phyloP scores from a whole-genome alignment of 2,888 invertebrate genomes.

The Drosophila infuscata region DNA sequence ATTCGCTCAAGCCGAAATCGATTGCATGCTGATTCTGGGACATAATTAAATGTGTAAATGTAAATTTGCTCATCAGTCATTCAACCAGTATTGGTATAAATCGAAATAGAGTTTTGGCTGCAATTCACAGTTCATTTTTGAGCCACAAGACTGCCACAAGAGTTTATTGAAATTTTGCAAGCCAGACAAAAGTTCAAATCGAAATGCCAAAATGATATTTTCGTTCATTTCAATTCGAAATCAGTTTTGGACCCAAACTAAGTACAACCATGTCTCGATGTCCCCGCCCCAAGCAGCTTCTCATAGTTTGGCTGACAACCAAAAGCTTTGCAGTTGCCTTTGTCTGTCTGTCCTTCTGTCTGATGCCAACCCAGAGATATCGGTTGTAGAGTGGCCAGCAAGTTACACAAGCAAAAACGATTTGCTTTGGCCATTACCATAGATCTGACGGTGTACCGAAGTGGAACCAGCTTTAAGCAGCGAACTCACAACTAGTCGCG shows the following conservation, averaged over 20 bases:
- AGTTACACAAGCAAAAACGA: constrained; percentile 56
- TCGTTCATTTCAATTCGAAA: constrained; percentile 71
- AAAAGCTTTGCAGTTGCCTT: constrained; percentile 36
- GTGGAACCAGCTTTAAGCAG: constrained; percentile 43
- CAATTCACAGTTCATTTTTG: constrained; percentile 17
- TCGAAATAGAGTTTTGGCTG: not conserved
- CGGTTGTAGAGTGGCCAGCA: constrained; percentile 52
- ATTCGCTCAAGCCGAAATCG: constrained; percentile 2
- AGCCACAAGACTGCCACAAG: constrained; percentile 11
- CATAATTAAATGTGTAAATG: constrained; percentile 15
- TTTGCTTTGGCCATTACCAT: constrained; percentile 74
- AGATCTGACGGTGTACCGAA: constrained; percentile 59
- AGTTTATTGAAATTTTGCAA: constrained; percentile 74
- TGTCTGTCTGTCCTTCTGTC: constrained; percentile 9
- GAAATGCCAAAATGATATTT: constrained; percentile 48
- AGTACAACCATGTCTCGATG: constrained; percentile 2
- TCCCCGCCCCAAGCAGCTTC: constrained; percentile 28
- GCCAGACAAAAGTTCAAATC: constrained; percentile 61
- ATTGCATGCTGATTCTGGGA: constrained; percentile 5
- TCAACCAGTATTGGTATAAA: constrained; percentile 7
- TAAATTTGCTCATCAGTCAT: constrained; percentile 32
- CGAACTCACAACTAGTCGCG: constrained; percentile 23
- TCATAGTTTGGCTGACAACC: constrained; percentile 78
- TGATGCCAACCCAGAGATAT: constrained; percentile 74
- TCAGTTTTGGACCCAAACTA: constrained; percentile 39